A percentile compares a stretch with the other conserved stretches of the same genome.
These are phyloP conservation scores for Melipona quadrifasciata DNA, from an alignment of 1,140 invertebrate species.

Conservation along the genomic window DNA sequence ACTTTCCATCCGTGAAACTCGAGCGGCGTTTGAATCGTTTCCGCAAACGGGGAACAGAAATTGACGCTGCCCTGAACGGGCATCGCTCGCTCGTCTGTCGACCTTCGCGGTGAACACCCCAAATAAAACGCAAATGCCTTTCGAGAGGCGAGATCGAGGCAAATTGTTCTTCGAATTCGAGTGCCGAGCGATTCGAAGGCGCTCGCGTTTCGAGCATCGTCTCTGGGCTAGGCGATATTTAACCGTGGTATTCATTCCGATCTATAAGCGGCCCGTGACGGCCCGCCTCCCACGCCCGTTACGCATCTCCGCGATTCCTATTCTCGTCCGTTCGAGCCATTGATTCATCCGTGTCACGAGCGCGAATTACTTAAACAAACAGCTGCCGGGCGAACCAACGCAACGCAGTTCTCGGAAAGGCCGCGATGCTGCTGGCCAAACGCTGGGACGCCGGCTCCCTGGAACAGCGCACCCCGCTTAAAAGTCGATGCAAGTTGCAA, in stretches of 20 bases:
- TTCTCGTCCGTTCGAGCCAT: conserved; percentile 19
- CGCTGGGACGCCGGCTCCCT: not conserved
- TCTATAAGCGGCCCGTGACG: conserved; percentile 20
- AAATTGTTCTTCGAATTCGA: not conserved
- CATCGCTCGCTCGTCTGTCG: not conserved
- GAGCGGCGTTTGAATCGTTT: not conserved
- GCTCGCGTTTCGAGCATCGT: not conserved
- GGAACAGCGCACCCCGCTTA: not conserved
- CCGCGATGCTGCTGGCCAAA: conserved; percentile 12
- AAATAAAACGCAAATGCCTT: not conserved
- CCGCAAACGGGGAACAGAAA: not conserved
- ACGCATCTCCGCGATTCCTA: conserved; percentile 28
- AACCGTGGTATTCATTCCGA: not conserved
- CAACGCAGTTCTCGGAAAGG: conserved; percentile 17
- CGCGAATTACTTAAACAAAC: conserved; percentile 34
- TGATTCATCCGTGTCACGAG: conserved; percentile 36
- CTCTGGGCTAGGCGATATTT: not conserved
- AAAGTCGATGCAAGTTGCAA: not conserved
- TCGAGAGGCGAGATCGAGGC: not conserved
- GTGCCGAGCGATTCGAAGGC: too few species aligned
- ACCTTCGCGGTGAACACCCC: not conserved
- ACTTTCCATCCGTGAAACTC: conserved; percentile 16
- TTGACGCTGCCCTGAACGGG: not conserved
- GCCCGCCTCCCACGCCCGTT: conserved; percentile 18
- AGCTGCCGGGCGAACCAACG: not conserved